Evolutionary conservation across 1,140 invertebrate species (phyloP), one percentile per base, ranked within the genome.

Genomic region (Lepidotrigona ventralis): DNA sequence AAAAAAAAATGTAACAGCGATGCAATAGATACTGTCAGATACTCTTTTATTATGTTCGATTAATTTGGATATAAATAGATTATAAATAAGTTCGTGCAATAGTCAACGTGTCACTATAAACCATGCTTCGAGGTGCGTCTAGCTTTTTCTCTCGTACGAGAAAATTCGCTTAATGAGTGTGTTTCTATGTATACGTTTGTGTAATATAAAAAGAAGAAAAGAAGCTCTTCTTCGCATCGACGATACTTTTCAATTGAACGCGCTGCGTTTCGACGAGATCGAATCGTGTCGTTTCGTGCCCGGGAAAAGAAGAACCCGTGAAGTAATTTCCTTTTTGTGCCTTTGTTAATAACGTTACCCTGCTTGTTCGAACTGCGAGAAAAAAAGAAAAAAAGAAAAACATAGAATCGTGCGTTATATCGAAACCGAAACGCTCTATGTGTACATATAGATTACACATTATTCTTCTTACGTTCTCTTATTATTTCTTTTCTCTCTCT

Each of bases 11-110:
- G 23, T 39, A 33, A 54, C 26, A 63, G 21, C 8, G 39, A 58
- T 56, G 51, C 23, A 12, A 23, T 64, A 19, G 60, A 21, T 84
- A 81, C 79, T 81, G 70, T 81, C 79, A 81, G 83, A 84, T 84
- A 84, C 68, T 79, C 82, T 83, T 83, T 83, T 83, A 83, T 83
- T 83, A 83, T 83, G 77, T 77, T 83, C 53, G 82, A 79, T 79
- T 83, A 83, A 79, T 79, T 83, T 79, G 76, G 69, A 83, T 83
- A 83, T 83, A 83, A 83, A 83, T 83, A 83, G 82, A 83, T 83
- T 79, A 79, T 83, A 79, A 79, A 83, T 83, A 83, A 72, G 77
- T 79, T 79, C 69, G 76, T 79, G 77, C 82, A 73, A 79, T 83
- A 79, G 76, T 83, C 68, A 83, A 79, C 76, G 76, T 79, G 69